Conservation (phyloP, 2,797 vertebrate species). For the Centropyge bicolor region DNA sequence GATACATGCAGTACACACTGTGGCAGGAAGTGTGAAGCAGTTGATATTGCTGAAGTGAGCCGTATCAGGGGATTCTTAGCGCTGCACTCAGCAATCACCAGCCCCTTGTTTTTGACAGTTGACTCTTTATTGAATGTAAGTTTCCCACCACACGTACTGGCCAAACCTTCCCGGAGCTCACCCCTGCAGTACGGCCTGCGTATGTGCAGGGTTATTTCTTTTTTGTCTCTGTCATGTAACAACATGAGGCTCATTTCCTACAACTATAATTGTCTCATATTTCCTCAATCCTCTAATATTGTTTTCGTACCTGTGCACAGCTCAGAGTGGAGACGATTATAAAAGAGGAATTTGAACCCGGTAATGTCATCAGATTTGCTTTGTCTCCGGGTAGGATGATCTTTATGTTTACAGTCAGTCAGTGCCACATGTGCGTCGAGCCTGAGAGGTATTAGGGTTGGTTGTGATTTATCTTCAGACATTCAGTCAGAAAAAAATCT, state of each 20-base stretch:
- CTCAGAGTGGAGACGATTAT: conserved; percentile 38
- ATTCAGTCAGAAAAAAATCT: conserved; percentile 37
- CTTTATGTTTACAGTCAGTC: conserved; percentile 62
- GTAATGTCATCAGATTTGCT: conserved; percentile 48
- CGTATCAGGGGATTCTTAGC: conserved; percentile 43
- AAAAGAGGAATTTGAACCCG: conserved; percentile 43
- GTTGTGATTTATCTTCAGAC: conserved; percentile 24
- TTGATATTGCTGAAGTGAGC: conserved; percentile 20
- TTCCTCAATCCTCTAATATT: conserved; percentile 50
- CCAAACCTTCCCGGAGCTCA: conserved; percentile 40
- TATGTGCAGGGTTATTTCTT: conserved; percentile 43
- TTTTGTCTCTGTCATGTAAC: conserved; percentile 36
- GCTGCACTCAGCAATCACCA: conserved; percentile 57
- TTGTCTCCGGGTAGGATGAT: conserved; percentile 40
- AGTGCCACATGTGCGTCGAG: conserved; percentile 35
- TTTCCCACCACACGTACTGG: conserved; percentile 35
- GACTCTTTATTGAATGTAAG: conserved; percentile 79
- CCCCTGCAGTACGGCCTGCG: conserved; percentile 9
- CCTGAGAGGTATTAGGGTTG: conserved; percentile 16
- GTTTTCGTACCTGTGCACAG: conserved; percentile 10
- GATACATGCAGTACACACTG: conserved; percentile 51
- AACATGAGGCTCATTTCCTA: conserved; percentile 59
- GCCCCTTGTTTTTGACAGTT: conserved; percentile 44
- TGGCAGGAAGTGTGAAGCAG: conserved; percentile 47
- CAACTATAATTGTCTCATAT: conserved; percentile 46